phyloP scores from a whole-genome alignment of 2,797 vertebrate genomes.

The Xenentodon cancila region DNA sequence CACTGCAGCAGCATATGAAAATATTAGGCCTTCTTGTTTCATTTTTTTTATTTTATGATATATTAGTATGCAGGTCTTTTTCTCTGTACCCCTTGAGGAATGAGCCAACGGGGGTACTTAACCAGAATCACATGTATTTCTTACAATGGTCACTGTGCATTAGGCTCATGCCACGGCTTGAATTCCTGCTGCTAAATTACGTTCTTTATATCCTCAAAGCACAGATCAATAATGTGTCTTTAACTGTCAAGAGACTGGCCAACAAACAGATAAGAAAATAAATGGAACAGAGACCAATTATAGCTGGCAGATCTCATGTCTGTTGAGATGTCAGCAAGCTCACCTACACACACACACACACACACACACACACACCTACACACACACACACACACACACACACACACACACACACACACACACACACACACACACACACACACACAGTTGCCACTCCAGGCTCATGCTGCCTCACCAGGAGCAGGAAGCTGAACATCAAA shows the following conservation, averaged over 20 bases:
- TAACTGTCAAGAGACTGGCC: slow-evolving; percentile 51
- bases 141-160: slow-evolving; percentile 15
- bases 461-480: slow-evolving; percentile 17
- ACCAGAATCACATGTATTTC: slow-evolving; percentile 51
- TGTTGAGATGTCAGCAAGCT: slow-evolving; percentile 66
- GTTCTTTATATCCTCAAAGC: slow-evolving; percentile 60
- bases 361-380: slow-evolving; percentile 27
- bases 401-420: no score
- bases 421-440: background rate
- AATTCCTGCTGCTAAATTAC: slow-evolving; percentile 52
- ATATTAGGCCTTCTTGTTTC: slow-evolving; percentile 40
- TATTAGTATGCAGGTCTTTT: slow-evolving; percentile 35
- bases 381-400: background rate
- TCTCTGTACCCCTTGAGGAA: slow-evolving; percentile 24
- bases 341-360: slow-evolving; percentile 22
- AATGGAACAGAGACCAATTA: slow-evolving; percentile 69
- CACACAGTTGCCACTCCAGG: slow-evolving; percentile 50
- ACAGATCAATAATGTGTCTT: slow-evolving; percentile 64
- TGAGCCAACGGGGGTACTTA: slow-evolving; percentile 29
- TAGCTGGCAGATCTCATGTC: slow-evolving; percentile 59
- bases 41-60: slow-evolving; percentile 44
- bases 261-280: slow-evolving; percentile 60
- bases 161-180: slow-evolving; percentile 12
- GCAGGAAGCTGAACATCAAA: slow-evolving; percentile 48
- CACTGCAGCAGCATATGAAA: slow-evolving; percentile 35